These are phyloP conservation scores for Tupaia tana DNA, from an alignment of 2,113 vertebrate genomes.

Conservation along the genomic window DNA sequence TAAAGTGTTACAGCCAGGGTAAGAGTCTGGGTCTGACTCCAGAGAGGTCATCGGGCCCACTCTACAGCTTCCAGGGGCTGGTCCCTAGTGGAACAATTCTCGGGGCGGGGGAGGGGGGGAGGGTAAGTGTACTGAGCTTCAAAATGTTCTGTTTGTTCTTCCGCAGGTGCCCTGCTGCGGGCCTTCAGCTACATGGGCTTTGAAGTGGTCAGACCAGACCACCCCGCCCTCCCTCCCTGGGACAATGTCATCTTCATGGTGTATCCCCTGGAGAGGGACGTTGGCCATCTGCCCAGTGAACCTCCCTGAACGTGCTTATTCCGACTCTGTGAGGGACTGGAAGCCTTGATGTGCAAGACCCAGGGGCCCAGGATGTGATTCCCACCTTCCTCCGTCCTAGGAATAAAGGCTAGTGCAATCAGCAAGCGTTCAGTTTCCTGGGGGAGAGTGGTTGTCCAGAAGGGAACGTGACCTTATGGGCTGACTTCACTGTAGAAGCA, in stretches of 20 bases:
- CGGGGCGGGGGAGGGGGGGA: too few relatives aligned
- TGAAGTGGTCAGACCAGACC: conserved; percentile 75
- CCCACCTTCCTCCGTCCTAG: conserved; percentile 53
- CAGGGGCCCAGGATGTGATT: conserved; percentile 57
- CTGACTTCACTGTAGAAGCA: not conserved
- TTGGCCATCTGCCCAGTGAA: conserved; percentile 19
- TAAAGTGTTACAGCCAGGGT: not conserved
- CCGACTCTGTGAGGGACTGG: conserved; percentile 43
- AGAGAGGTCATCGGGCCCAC: not conserved
- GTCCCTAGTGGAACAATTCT: not conserved
- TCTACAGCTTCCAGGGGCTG: not conserved
- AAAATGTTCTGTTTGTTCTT: not conserved
- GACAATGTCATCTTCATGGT: conserved; percentile 82
- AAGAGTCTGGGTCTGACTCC: not conserved
- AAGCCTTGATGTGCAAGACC: conserved; percentile 12
- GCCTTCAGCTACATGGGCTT: conserved; percentile 84
- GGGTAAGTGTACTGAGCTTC: not conserved
- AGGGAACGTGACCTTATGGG: not conserved
- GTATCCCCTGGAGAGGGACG: conserved; percentile 81
- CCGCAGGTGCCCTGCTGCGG: conserved; percentile 78
- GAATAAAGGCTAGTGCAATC: conserved; percentile 79
- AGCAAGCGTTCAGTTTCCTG: conserved; percentile 10
- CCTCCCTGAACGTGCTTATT: not conserved
- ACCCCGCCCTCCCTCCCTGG: conserved; percentile 80
- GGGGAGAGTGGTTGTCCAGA: not conserved